phyloP scores from a whole-genome alignment of 2,797 vertebrate genomes.

The Brachyalestes nurse region DNA sequence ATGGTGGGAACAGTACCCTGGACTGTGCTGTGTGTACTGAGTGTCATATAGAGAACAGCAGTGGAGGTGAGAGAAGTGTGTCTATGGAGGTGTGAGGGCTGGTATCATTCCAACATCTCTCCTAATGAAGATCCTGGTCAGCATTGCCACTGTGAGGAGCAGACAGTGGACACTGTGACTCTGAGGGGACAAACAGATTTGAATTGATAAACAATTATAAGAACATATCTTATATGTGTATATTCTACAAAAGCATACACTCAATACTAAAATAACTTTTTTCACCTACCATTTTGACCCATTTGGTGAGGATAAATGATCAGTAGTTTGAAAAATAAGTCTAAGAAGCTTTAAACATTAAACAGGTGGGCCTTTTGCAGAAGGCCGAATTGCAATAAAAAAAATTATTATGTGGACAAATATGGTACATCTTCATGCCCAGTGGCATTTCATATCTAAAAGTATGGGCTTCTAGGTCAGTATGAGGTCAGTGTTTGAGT shows the following conservation, averaged over 20 bases:
- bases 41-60: slow-evolving; percentile 30
- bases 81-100: slow-evolving; percentile 32
- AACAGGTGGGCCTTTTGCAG: too few species aligned
- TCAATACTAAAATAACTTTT: too few species aligned
- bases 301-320: not conserved
- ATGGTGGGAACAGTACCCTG: slow-evolving; percentile 35
- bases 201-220: too few species aligned
- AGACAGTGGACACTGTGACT: not conserved
- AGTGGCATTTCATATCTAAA: not conserved
- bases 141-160: not conserved
- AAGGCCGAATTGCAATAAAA: too few species aligned
- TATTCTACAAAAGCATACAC: too few species aligned
- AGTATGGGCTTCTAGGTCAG: not conserved
- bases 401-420: too few species aligned
- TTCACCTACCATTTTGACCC: not conserved
- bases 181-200: too few species aligned
- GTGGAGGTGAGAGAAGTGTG: slow-evolving; percentile 39
- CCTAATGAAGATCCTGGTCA: not conserved
- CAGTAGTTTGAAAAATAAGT: not conserved
- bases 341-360: not conserved
- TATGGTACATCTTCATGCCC: too few species aligned
- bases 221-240: too few species aligned
- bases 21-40: not conserved
- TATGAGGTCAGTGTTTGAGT: slow-evolving; percentile 2
- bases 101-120: slow-evolving; percentile 36